Base-by-base conservation (phyloP, 2,888 invertebrate species). In the Alloscopus bannaensis region DNA sequence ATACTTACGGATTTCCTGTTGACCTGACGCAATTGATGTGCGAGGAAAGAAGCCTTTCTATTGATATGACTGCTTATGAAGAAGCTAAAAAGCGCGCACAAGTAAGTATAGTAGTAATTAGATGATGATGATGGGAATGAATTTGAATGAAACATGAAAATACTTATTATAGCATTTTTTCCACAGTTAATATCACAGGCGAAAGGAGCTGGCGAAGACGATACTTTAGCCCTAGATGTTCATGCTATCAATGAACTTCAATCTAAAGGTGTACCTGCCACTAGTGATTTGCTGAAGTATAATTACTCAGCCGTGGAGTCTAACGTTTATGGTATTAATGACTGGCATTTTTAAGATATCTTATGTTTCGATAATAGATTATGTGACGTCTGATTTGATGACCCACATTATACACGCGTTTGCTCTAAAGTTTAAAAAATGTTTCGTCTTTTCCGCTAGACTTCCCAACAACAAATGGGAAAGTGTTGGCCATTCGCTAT, bases 1-100 rank as follows among this genome's bases (percentile, higher is more conserved):
- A 99, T 87, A 99, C 99, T 0, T 99, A 99, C 88, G 99, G 99
- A 20, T 99, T 99, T 88, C 99, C 99, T 0, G 92, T 99, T 69
- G 99, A 99, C 91, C 91, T 99, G 82, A 99, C 99, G 0, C 94
- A 95, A 87, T 90, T 99, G 36, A 99, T 99, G 98, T 95, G 95
- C 62, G 99, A 99, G 90, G 64, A 64, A 45, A 95, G 94, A 87
- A 94, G 94, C 0, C 90, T 99, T 3, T 88, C 89, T 70, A 94
- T 99, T 83, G 96, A 99, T 88, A 94, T 96, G 93, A 90, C 89
- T 1, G 93, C 90, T n/a, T 99, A 98, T 88, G 98, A 99, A 89
- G 94, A 94, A 86, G 93, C 96, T 22, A 97, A 95, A 88, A 95
- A 95, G 88, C 92, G 93, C 88, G 97, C 99, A 3, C 94, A 94